phyloP scores from a whole-genome alignment of 2,888 invertebrate genomes.

The Zaprionus lineosus region DNA sequence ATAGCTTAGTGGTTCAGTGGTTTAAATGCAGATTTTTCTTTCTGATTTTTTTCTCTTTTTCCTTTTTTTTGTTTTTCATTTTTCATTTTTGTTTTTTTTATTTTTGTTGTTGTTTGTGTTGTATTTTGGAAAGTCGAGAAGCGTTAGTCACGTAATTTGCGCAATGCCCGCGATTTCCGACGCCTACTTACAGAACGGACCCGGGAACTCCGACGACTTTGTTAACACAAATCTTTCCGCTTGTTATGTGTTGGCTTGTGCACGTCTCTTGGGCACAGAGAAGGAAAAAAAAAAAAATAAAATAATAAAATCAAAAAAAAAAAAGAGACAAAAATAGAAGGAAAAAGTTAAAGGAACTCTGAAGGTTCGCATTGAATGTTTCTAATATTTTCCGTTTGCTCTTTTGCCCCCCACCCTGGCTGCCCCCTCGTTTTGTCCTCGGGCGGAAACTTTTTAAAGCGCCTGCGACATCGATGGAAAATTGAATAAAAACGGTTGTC shows the following conservation, averaged over 20 bases:
- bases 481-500: conserved; percentile 72
- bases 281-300: neutral
- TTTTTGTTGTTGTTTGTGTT: too few relatives aligned
- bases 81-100: too few relatives aligned
- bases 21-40: conserved; percentile 58
- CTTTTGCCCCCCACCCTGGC: too few relatives aligned
- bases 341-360: conserved; percentile 3
- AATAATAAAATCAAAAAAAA: conserved; percentile 2
- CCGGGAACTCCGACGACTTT: conserved; percentile 51
- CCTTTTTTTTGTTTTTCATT: too few relatives aligned
- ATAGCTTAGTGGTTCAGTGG: conserved; percentile 58
- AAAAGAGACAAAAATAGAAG: conserved; percentile 1
- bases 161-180: conserved; percentile 66
- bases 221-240: conserved; percentile 76
- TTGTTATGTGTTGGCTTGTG: conserved; percentile 70
- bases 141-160: conserved; percentile 71
- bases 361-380: conserved; percentile 44
- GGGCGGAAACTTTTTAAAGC: conserved; percentile 56
- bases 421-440: conserved; percentile 2
- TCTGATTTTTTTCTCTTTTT: too few relatives aligned
- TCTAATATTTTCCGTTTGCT: conserved; percentile 56
- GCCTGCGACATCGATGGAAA: conserved; percentile 46
- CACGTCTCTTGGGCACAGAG: conserved; percentile 32
- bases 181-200: conserved; percentile 48
- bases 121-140: conserved; percentile 8